Conservation (phyloP, 2,888 invertebrate genomes). For the Bursaphelenchus okinawaensis region DNA sequence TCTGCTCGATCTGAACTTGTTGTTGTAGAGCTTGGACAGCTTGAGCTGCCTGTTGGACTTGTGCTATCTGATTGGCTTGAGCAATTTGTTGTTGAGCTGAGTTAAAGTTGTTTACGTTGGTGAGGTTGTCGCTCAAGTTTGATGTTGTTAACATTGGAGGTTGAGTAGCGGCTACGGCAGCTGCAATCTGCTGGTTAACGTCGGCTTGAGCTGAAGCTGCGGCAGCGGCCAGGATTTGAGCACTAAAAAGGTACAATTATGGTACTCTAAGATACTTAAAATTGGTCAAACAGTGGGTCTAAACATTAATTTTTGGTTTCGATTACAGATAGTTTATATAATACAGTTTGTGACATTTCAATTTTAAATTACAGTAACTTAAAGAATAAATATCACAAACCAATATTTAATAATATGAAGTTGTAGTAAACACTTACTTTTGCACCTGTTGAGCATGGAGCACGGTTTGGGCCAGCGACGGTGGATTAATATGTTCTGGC, state of each 20-base stretch:
- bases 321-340: too few species aligned
- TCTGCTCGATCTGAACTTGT: conserved; percentile 16
- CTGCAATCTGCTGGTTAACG: conserved; percentile 2
- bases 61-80: conserved; percentile 14
- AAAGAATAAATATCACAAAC: too few species aligned
- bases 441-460: conserved; percentile 18
- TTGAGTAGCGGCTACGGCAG: conserved; percentile 7
- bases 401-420: too few species aligned
- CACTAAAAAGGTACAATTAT: not conserved
- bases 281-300: too few species aligned
- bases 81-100: conserved; percentile 9
- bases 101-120: conserved; percentile 13
- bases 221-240: conserved; percentile 15
- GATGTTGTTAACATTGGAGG: conserved; percentile 1
- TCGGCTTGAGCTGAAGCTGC: conserved; percentile 7
- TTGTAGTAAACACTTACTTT: too few species aligned
- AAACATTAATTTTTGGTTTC: too few species aligned
- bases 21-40: conserved; percentile 23
- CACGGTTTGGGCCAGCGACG: conserved; percentile 1
- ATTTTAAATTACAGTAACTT: not conserved
- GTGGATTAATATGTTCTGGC: not conserved
- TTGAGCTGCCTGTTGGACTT: conserved; percentile 25
- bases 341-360: too few species aligned
- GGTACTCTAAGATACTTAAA: too few species aligned
- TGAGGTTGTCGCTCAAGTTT: conserved; percentile 5